Base-by-base conservation (phyloP, 2,888 invertebrate genomes). In the Xylota segnis region DNA sequence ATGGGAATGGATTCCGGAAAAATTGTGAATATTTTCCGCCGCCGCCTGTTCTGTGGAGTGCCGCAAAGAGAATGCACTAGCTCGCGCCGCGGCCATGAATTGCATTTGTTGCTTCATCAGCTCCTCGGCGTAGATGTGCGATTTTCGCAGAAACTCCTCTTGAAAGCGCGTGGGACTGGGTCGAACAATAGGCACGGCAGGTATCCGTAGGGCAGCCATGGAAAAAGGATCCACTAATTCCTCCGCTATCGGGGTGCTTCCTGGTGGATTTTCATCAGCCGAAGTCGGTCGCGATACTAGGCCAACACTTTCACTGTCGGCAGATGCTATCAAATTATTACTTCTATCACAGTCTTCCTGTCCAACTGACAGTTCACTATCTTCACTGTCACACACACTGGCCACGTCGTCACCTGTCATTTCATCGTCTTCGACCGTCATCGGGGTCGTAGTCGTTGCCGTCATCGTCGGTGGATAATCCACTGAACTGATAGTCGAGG, bases 301-400 rank as follows among this genome's bases (percentile, higher is more conserved):
- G 27, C 88, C 84, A 78, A 72, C 76, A 84, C 79, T 68, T 58
- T 81, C 81, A 70, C 76, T 79, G 52, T 76, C 75, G 45, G 68
- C 78, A 5, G 72, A 79, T 18, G 65, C 70, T 47, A 79, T 43
- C 40, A 87, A 79, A 71, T 86, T 81, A 86, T 87, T 77, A 63
- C 83, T 83, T 79, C 84, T 75, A 59, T 88, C 88, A 77, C 87
- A 88, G 87, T 91, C 90, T 82, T 97, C 96, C 90, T 96, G 96
- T 5, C 96, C 96, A 87, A 97, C 96, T 88, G 96, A 96, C 37
- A 97, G 90, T 4, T 96, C 96, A 52, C 96, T 97, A 89, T 96
- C 96, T 89, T 96, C 96, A 88, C 95, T 95, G 88, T 72, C 86
- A 72, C 95, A 95, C 87, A 95, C 95, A 81, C 95, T 96, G 86